Conservation (phyloP, 2,797 vertebrate genomes). For the Sardinella longiceps region DNA sequence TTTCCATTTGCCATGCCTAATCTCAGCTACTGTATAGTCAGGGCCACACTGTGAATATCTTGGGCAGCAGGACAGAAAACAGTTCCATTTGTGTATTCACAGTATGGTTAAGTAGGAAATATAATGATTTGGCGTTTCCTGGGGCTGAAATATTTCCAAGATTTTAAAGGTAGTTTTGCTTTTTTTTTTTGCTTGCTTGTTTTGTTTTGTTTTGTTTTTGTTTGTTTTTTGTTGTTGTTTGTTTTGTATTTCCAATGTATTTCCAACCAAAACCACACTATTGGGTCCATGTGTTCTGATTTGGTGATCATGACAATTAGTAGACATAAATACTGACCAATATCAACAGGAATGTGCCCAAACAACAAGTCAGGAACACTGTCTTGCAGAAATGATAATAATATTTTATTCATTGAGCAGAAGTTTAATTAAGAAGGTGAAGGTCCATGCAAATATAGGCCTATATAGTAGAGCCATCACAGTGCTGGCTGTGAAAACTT, state of each 20-base stretch:
- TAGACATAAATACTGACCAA: too few relatives aligned
- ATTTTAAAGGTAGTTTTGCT: background rate
- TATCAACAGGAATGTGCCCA: too few relatives aligned
- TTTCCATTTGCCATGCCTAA: conserved; percentile 29
- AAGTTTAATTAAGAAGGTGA: background rate
- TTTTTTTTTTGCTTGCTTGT: too few relatives aligned
- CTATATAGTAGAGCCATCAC: background rate
- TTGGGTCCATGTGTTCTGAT: too few relatives aligned
- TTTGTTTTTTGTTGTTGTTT: too few relatives aligned
- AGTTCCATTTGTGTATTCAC: background rate
- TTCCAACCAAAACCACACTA: too few relatives aligned
- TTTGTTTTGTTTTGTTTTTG: too few relatives aligned
- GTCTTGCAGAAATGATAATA: background rate
- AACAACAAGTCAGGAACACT: too few relatives aligned
- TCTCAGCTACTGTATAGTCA: conserved; percentile 4
- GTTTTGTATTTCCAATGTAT: too few relatives aligned
- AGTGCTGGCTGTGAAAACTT: background rate
- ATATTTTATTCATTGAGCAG: background rate
- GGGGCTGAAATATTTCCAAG: background rate
- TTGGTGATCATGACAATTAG: too few relatives aligned
- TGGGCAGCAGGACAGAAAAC: background rate
- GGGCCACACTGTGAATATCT: background rate
- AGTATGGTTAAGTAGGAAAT: background rate
- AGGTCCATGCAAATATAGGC: background rate
- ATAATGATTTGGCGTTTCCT: background rate